phyloP scores from a whole-genome alignment of 2,797 vertebrate species.

The Channa striata region DNA sequence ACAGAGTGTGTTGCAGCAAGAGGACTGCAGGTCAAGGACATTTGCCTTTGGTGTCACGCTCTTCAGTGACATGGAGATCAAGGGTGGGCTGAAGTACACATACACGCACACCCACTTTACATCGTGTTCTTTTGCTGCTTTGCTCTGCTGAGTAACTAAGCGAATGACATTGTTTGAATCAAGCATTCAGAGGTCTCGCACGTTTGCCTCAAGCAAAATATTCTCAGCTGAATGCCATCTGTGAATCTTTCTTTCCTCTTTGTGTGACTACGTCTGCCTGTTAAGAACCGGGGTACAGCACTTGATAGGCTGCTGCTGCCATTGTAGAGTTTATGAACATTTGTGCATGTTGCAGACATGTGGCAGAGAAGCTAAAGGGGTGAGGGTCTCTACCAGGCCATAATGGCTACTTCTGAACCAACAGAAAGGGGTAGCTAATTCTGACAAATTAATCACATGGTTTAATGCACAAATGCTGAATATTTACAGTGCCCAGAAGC shows the following conservation, averaged over 20 bases:
- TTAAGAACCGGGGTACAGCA: constrained; percentile 12
- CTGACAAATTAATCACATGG: constrained; percentile 3
- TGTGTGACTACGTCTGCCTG: constrained; percentile 23
- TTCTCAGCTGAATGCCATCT: constrained; percentile 67
- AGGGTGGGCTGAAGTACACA: constrained; percentile 38
- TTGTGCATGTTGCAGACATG: neutral
- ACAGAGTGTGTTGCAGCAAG: neutral
- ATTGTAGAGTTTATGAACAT: constrained; percentile 14
- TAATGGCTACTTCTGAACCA: neutral
- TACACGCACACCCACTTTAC: constrained; percentile 1
- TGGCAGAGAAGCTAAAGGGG: neutral
- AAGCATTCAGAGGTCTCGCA: constrained; percentile 55
- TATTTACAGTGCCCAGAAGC: constrained; percentile 31
- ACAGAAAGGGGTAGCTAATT: neutral
- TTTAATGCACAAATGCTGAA: neutral
- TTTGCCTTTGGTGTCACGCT: constrained; percentile 38
- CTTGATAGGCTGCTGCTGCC: neutral
- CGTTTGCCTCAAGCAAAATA: constrained; percentile 55
- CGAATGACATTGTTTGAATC: constrained; percentile 62
- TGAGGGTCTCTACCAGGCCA: neutral
- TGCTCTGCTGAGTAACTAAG: constrained; percentile 55
- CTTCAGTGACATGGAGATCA: constrained; percentile 44
- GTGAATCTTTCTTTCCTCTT: constrained; percentile 38
- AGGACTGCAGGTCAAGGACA: constrained; percentile 58
- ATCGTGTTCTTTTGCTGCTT: constrained; percentile 29